Evolutionary conservation across 2,113 vertebrate genomes (phyloP).

Genomic region (Cinclus mexicanus): DNA sequence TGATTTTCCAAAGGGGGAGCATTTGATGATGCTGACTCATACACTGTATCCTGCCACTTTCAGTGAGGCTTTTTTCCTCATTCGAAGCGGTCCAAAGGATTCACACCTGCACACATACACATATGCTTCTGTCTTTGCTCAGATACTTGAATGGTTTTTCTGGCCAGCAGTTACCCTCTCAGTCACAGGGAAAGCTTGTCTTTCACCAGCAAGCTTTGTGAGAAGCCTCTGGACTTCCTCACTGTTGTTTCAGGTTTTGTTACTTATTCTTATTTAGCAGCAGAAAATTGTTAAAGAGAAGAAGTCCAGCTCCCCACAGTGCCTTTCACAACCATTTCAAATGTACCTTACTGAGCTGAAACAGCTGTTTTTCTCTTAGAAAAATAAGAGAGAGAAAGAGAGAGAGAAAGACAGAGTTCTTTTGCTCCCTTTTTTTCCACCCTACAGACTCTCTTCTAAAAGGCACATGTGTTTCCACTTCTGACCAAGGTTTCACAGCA

Average conservation of each 20-base stretch:
- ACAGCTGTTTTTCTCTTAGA: neutral
- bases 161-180: neutral
- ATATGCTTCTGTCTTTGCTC: neutral
- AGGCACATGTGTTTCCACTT: neutral
- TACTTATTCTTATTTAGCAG: neutral
- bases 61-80: neutral
- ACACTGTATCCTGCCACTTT: neutral
- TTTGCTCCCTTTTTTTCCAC: neutral
- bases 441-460: neutral
- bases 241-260: neutral
- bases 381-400: fast-evolving
- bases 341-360: neutral
- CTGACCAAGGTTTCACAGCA: neutral
- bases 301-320: neutral
- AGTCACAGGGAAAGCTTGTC: neutral
- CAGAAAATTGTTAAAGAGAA: neutral
- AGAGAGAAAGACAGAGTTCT: neutral
- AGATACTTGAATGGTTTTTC: neutral
- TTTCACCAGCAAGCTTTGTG: neutral
- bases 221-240: neutral
- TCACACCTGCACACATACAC: neutral
- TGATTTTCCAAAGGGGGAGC: neutral
- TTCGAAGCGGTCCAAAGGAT: neutral
- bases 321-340: neutral
- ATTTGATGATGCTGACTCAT: neutral